Conservation (phyloP, 2,797 vertebrate genomes). For the Pelobates cultripes region DNA sequence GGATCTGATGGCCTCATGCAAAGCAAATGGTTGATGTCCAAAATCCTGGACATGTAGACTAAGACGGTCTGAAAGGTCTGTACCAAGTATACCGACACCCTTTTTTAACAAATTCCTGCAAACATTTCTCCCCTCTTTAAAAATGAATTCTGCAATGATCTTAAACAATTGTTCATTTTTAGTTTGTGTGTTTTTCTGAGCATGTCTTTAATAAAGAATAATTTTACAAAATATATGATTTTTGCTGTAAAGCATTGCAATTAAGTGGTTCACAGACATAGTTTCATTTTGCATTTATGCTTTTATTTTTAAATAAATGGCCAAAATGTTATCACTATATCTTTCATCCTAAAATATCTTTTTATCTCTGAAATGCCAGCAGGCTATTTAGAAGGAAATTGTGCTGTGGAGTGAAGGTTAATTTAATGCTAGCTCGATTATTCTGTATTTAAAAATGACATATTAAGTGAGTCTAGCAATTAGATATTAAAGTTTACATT, state of each 20-base stretch:
- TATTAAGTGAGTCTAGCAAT: slow-evolving; percentile 45
- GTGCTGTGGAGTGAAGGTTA: slow-evolving; percentile 41
- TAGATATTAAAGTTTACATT: slow-evolving; percentile 55
- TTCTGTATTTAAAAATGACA: slow-evolving; percentile 50
- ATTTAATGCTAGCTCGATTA: slow-evolving; percentile 45
- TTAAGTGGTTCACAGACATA: not conserved
- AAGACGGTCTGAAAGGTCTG: too few species aligned
- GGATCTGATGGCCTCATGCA: too few species aligned
- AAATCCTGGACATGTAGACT: too few species aligned
- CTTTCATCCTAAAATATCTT: not conserved
- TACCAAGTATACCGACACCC: too few species aligned
- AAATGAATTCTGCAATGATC: too few species aligned
- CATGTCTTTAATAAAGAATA: too few species aligned
- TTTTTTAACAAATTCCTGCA: too few species aligned
- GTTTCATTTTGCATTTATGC: not conserved
- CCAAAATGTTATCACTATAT: slow-evolving; percentile 9
- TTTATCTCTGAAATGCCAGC: slow-evolving; percentile 42
- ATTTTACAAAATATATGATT: not conserved
- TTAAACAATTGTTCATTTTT: too few species aligned
- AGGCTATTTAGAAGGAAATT: slow-evolving; percentile 38
- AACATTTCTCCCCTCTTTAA: too few species aligned
- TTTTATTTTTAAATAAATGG: slow-evolving; percentile 3
- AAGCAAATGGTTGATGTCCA: too few species aligned
- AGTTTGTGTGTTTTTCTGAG: too few species aligned
- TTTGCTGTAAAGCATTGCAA: not conserved